Base-by-base conservation (phyloP, 2,888 invertebrate genomes). In the Odontothrips loti region DNA sequence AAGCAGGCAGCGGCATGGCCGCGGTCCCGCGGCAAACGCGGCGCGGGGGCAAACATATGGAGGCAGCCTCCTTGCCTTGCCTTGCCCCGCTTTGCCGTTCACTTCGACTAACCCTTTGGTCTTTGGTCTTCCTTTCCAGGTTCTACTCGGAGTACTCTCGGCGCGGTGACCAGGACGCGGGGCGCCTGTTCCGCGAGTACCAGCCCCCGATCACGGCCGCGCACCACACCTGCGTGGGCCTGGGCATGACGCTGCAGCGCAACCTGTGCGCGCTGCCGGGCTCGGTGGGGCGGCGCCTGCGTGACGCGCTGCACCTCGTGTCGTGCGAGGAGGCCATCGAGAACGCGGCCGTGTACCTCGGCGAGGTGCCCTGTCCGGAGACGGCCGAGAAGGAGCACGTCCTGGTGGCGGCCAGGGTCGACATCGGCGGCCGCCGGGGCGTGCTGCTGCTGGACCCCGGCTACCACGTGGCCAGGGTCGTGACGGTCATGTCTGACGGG, bases 141-240 rank as follows among this genome's bases (percentile, higher is more conserved):
- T 90, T 90, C 85, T 89, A 89, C 85, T 86, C 88, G 84, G 87
- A 88, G 83, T 89, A 87, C 88, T 91, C 91, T 85, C 89, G 89
- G 83, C 91, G 91, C 80, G 89, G 90, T 80, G 92, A 92, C 85
- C 90, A 90, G 82, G 90, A 90, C 84, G 88, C 96, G 84, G 90
- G 90, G 84, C 91, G 92, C 84, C 93, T 94, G 86, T 96, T 93
- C 88, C 91, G 92, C 84, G 90, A 90, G 86, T 96, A 96, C 87
- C 89, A 91, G 84, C 94, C 96, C 84, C 92, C 93, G 80, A 94
- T 97, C 83, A 92, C 93, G 82, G 89, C 92, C 4, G 91, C 92
- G 85, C 93, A 94, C 87, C 93, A 95, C 87, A 96, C 96, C 81
- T 97, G 97, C 87, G 96, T 97, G 80, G 96, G 96, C 34, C 89